phyloP scores from a whole-genome alignment of 2,888 invertebrate genomes.

The Nebria salina region DNA sequence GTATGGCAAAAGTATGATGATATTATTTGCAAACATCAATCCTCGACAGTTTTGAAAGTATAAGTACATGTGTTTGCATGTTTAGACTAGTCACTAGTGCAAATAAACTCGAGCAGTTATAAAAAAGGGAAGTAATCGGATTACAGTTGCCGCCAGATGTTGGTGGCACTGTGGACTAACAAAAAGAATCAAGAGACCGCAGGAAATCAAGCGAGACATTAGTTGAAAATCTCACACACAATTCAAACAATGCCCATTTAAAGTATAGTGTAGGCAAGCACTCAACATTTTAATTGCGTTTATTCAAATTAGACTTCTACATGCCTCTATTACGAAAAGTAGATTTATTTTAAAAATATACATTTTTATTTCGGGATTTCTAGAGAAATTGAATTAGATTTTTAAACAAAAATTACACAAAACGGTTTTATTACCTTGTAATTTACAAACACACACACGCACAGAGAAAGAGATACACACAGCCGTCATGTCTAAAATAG shows the following conservation, averaged over 20 bases:
- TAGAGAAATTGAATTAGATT: too few species aligned
- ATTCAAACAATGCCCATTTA: background rate
- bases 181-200: constrained; percentile 4
- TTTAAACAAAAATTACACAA: too few species aligned
- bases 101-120: constrained; percentile 4
- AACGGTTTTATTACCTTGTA: too few species aligned
- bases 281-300: too few species aligned
- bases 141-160: constrained; percentile 17
- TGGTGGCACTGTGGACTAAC: background rate
- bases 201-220: constrained; percentile 9
- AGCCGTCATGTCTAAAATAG: too few species aligned
- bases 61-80: background rate
- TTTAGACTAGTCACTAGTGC: constrained; percentile 3
- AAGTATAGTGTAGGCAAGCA: too few species aligned
- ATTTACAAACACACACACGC: too few species aligned
- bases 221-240: background rate
- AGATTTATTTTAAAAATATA: too few species aligned
- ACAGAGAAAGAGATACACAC: too few species aligned
- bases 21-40: background rate
- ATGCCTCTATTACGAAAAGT: too few species aligned
- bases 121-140: constrained; percentile 11
- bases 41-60: background rate
- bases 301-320: too few species aligned
- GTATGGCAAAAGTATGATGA: background rate
- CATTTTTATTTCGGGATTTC: too few species aligned